phyloP scores from a whole-genome alignment of 2,113 vertebrate species.

The Hucho hucho region DNA sequence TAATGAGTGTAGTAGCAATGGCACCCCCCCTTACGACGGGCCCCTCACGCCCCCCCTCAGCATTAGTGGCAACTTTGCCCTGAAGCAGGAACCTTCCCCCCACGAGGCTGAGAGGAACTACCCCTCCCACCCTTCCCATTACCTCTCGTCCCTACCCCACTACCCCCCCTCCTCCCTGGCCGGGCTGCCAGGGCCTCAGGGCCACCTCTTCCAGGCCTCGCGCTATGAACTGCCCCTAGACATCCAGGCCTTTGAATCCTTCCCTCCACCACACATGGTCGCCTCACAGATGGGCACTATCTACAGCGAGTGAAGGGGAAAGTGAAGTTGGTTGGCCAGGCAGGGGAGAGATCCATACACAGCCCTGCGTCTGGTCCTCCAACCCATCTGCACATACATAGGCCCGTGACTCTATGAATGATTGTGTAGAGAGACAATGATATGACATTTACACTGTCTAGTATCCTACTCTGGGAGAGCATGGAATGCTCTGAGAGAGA shows the following conservation, averaged over 20 bases:
- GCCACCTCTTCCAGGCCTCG: slow-evolving; percentile 81
- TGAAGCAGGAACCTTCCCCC: slow-evolving; percentile 90
- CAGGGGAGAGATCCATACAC: neutral
- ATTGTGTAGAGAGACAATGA: slow-evolving; percentile 40
- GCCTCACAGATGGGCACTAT: slow-evolving; percentile 81
- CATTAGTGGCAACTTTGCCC: slow-evolving; percentile 90
- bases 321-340: neutral
- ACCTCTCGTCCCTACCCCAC: slow-evolving; percentile 72
- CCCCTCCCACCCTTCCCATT: slow-evolving; percentile 66
- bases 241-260: slow-evolving; percentile 83
- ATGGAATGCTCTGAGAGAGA: slow-evolving; percentile 37
- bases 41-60: slow-evolving; percentile 92
- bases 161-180: slow-evolving; percentile 68
- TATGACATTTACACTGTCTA: slow-evolving; percentile 45
- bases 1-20: slow-evolving; percentile 73
- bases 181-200: slow-evolving; percentile 74
- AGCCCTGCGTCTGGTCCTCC: slow-evolving; percentile 1
- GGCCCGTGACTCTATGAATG: slow-evolving; percentile 6
- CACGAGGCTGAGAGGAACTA: slow-evolving; percentile 85
- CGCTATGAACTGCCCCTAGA: slow-evolving; percentile 90
- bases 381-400: slow-evolving; percentile 28
- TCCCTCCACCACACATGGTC: slow-evolving; percentile 74
- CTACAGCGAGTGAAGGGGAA: slow-evolving; percentile 74
- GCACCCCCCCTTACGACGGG: slow-evolving; percentile 89
- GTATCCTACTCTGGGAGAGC: slow-evolving; percentile 41